Evolutionary conservation across 2,113 vertebrate species (phyloP).

Genomic region (Podarcis cretensis): DNA sequence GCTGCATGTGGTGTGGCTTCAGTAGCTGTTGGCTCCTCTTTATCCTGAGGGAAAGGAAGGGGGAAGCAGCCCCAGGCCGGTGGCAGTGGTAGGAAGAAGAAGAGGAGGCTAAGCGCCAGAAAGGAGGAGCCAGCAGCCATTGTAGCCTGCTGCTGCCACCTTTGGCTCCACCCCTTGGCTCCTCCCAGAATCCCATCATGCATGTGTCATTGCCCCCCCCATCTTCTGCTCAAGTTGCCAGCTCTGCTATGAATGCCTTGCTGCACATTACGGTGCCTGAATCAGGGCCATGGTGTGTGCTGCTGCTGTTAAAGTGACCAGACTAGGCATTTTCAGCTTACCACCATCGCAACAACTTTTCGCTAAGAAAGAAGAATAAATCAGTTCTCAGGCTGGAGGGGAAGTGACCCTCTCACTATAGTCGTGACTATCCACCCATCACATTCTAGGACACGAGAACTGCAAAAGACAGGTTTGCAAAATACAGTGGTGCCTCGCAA

Average conservation of each 20-base stretch:
- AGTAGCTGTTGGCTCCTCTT: no score
- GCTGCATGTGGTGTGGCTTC: no score
- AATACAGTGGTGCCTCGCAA: no score
- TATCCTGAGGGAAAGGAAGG: background rate
- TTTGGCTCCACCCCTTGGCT: no score
- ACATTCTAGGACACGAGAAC: background rate
- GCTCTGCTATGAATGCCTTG: background rate
- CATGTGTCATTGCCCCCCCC: no score
- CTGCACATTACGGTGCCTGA: background rate
- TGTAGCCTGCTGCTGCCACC: no score
- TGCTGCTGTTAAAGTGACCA: background rate
- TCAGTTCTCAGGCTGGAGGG: background rate
- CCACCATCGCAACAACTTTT: background rate
- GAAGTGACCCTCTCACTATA: background rate
- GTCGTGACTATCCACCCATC: background rate
- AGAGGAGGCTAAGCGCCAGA: no score
- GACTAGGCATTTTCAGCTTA: background rate
- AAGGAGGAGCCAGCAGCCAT: no score
- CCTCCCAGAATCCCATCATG: no score
- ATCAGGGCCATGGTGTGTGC: background rate
- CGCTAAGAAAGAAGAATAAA: background rate
- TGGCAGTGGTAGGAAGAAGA: background rate
- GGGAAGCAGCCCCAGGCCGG: no score
- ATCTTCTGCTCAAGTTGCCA: background rate
- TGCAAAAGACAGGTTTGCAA: slow-evolving; percentile 19